Conservation (phyloP, 2,888 invertebrate genomes). For the Augochlorella aurata region DNA sequence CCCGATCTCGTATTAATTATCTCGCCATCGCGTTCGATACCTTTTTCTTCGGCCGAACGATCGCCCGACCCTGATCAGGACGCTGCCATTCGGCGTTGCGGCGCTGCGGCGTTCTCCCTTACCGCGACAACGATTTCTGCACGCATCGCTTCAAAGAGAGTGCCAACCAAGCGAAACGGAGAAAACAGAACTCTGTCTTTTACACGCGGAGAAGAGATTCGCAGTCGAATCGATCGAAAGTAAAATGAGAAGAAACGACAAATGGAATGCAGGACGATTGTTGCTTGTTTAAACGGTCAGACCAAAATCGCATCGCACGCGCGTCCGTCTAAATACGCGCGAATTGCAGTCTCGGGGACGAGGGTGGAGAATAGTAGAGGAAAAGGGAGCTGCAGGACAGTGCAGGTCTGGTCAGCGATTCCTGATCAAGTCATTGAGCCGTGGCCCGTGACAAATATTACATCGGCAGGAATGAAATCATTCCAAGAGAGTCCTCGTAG, state of each 20-base stretch:
- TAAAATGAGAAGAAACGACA: too few relatives aligned
- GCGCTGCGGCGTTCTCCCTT: too few relatives aligned
- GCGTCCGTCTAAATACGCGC: neutral
- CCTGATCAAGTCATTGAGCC: constrained; percentile 44
- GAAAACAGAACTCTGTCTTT: too few relatives aligned
- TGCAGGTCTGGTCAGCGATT: neutral
- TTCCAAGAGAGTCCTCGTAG: constrained; percentile 23
- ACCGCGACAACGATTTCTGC: neutral
- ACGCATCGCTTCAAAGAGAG: too few relatives aligned
- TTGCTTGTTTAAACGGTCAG: too few relatives aligned
- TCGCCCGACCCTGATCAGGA: neutral
- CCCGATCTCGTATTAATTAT: constrained; percentile 35
- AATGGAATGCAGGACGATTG: too few relatives aligned
- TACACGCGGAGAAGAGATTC: too few relatives aligned
- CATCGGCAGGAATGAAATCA: constrained; percentile 45
- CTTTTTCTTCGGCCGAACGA: neutral
- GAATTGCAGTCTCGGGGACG: neutral
- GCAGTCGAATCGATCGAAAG: too few relatives aligned
- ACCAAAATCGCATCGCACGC: neutral
- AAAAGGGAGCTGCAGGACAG: neutral
- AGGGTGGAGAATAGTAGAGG: neutral
- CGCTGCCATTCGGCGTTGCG: neutral
- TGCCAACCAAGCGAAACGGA: too few relatives aligned
- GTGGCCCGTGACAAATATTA: constrained; percentile 55
- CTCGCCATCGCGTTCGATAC: constrained; percentile 29